These are phyloP conservation scores for Dexiosoma caninum DNA, from an alignment of 2,888 invertebrate genomes.

Conservation along the genomic window DNA sequence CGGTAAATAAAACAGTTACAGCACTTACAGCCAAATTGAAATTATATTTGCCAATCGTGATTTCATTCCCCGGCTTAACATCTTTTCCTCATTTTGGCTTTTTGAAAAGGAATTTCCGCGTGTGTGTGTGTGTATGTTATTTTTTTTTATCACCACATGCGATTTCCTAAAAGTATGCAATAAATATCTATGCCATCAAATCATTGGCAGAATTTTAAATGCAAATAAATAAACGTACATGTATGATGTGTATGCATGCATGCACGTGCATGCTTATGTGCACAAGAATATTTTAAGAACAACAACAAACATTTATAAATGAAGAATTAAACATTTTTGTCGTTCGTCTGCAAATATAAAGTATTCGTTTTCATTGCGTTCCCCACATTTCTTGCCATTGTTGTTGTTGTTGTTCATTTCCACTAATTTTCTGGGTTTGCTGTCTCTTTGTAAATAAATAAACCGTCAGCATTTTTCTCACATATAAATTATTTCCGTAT, in stretches of 20 bases:
- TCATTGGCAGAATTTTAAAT: not conserved
- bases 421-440: too few species aligned
- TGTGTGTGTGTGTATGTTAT: too few species aligned
- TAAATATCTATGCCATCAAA: not conserved
- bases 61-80: constrained; percentile 23
- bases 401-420: too few species aligned
- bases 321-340: too few species aligned
- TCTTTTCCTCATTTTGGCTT: not conserved
- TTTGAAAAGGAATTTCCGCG: not conserved
- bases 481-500: too few species aligned
- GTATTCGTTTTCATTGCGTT: too few species aligned
- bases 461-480: too few species aligned
- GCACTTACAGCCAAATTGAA: constrained; percentile 56
- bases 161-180: constrained; percentile 11
- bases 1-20: constrained; percentile 50
- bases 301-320: too few species aligned
- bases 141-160: not conserved
- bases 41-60: constrained; percentile 58
- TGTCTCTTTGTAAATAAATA: too few species aligned
- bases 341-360: too few species aligned
- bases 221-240: not conserved
- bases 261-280: too few species aligned
- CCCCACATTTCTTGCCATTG: too few species aligned
- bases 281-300: not conserved
- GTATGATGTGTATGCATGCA: not conserved